These are phyloP conservation scores for Dromius quadrimaculatus DNA, from an alignment of 2,888 invertebrate genomes.

Conservation along the genomic window DNA sequence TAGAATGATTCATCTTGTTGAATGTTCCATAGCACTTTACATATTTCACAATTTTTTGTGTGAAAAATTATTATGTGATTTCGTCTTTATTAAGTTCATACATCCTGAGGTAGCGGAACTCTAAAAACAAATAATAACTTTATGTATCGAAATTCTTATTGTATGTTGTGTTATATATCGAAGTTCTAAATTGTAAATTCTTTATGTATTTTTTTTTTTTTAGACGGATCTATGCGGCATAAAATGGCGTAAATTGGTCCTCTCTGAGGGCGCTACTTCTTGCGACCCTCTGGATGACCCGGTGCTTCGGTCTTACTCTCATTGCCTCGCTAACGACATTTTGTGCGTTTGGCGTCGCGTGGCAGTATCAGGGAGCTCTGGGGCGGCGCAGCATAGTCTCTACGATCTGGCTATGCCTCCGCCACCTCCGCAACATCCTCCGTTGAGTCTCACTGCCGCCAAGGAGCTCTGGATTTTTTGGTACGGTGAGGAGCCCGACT, in stretches of 20 bases:
- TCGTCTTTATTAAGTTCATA: too few species aligned
- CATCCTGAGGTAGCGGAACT: too few species aligned
- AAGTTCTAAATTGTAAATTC: too few species aligned
- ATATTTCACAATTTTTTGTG: too few species aligned
- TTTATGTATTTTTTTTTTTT: too few species aligned
- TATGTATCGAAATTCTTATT: too few species aligned
- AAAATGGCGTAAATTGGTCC: slow-evolving; percentile 97
- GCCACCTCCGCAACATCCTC: slow-evolving; percentile 72
- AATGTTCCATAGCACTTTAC: too few species aligned
- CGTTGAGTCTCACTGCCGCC: slow-evolving; percentile 85
- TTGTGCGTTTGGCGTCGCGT: slow-evolving; percentile 98
- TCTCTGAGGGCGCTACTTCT: slow-evolving; percentile 73
- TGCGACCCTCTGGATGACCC: slow-evolving; percentile 87
- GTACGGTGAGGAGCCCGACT: slow-evolving; percentile 98
- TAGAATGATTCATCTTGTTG: too few species aligned
- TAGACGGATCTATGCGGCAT: slow-evolving; percentile 99
- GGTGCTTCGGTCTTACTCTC: slow-evolving; percentile 89
- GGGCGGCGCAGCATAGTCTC: slow-evolving; percentile 60
- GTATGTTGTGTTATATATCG: too few species aligned
- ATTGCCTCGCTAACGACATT: slow-evolving; percentile 93
- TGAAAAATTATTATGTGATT: too few species aligned
- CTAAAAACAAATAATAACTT: too few species aligned
- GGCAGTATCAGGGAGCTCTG: slow-evolving; percentile 67
- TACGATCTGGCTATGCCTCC: slow-evolving; percentile 67
- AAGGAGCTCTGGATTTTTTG: slow-evolving; percentile 99